Evolutionary conservation across 1,140 invertebrate species (phyloP).

Genomic region (Leptoteleia sp.): DNA sequence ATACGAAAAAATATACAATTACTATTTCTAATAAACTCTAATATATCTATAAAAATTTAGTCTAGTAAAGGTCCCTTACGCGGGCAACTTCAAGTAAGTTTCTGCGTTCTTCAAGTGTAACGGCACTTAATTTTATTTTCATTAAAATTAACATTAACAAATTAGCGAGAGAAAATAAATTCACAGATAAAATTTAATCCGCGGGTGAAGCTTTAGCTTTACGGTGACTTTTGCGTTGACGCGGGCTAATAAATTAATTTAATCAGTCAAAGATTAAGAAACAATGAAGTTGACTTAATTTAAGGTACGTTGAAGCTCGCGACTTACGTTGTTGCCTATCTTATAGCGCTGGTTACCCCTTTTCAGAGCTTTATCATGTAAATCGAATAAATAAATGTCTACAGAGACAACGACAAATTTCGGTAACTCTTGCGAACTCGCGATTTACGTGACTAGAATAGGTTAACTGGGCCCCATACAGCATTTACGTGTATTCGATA

Average conservation of each 20-base stretch:
- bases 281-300: slow-evolving; percentile 24
- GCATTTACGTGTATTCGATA: slow-evolving; percentile 55
- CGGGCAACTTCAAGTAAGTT: too few species aligned
- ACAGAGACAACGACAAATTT: slow-evolving; percentile 59
- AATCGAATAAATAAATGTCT: slow-evolving; percentile 64
- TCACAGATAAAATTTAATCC: too few species aligned
- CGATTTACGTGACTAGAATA: slow-evolving; percentile 63
- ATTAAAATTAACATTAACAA: too few species aligned
- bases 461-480: slow-evolving; percentile 46
- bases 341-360: background rate
- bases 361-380: slow-evolving; percentile 28
- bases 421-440: slow-evolving; percentile 56
- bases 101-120: too few species aligned
- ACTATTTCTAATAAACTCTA: too few species aligned
- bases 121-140: too few species aligned
- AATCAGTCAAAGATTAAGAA: slow-evolving; percentile 24
- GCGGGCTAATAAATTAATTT: slow-evolving; percentile 17
- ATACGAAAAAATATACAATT: too few species aligned
- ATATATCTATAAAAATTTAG: too few species aligned
- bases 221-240: too few species aligned
- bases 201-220: too few species aligned
- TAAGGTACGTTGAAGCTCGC: slow-evolving; percentile 27
- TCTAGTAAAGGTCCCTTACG: too few species aligned
- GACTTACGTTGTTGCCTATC: slow-evolving; percentile 16
- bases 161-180: background rate